phyloP scores from a whole-genome alignment of 2,797 vertebrate species.

The Setipinna tenuifilis region DNA sequence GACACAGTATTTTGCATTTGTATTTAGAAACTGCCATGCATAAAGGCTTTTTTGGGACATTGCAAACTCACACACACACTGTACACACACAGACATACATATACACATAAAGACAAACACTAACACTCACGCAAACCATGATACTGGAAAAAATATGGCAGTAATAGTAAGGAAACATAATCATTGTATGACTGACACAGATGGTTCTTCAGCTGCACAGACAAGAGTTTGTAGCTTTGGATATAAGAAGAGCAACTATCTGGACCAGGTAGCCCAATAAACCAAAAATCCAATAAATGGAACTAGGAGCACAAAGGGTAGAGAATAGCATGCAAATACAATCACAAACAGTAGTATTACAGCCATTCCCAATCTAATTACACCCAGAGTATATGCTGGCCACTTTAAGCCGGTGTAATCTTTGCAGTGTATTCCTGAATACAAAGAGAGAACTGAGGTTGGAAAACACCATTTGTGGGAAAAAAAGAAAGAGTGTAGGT shows the following conservation, averaged over 20 bases:
- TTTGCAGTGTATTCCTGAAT: slow-evolving; percentile 19
- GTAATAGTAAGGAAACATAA: background rate
- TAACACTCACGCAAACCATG: background rate
- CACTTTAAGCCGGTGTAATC: slow-evolving; percentile 10
- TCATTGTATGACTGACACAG: slow-evolving; percentile 4
- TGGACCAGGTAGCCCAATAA: slow-evolving; percentile 3
- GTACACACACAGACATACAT: slow-evolving; percentile 17
- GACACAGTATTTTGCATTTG: background rate
- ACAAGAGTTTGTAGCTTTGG: background rate
- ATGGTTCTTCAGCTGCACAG: background rate
- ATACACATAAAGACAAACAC: background rate
- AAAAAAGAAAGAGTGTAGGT: background rate
- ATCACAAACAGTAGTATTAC: slow-evolving; percentile 2
- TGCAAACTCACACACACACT: background rate
- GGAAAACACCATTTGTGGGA: background rate
- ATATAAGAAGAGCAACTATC: background rate
- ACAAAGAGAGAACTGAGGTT: slow-evolving; percentile 17
- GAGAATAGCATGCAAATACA: slow-evolving; percentile 11
- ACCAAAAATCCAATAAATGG: background rate
- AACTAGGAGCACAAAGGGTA: background rate
- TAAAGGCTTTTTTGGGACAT: background rate
- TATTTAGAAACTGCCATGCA: background rate
- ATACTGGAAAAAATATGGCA: background rate
- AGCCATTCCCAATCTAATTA: slow-evolving; percentile 24
- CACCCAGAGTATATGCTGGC: background rate